Percentiles rank a stretch among this genome's conserved stretches.
These are phyloP conservation scores for Caenorhabditis tropicalis DNA, from an alignment of 1,140 invertebrate species.

Conservation along the genomic window DNA sequence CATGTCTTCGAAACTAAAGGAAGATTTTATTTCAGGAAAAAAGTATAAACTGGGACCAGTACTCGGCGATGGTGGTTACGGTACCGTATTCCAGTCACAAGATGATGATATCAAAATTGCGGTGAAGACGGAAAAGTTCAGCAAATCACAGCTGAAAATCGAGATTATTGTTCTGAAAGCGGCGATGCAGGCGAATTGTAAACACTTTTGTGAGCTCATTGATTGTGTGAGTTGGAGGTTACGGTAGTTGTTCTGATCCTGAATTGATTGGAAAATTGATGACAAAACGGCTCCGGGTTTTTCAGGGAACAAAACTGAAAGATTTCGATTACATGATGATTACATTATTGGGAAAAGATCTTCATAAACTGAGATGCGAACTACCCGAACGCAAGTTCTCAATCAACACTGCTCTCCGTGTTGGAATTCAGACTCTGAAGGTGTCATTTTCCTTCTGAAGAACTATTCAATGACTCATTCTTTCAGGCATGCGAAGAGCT, in stretches of 20 bases:
- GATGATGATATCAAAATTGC: constrained; percentile 53
- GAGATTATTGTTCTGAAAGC: constrained; percentile 60
- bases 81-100: constrained; percentile 57
- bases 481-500: constrained; percentile 62
- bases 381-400: constrained; percentile 59
- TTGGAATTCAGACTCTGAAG: constrained; percentile 61
- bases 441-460: constrained; percentile 9
- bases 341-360: constrained; percentile 62
- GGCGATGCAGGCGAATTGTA: constrained; percentile 53
- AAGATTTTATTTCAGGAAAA: neutral
- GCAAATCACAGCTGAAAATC: constrained; percentile 61
- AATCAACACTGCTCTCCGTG: constrained; percentile 57
- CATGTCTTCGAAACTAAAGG: too few relatives aligned
- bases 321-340: constrained; percentile 62
- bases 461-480: too few relatives aligned
- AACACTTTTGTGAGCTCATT: constrained; percentile 61
- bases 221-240: constrained; percentile 55
- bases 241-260: neutral
- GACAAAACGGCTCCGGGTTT: neutral
- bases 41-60: constrained; percentile 39
- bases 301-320: constrained; percentile 47
- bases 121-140: constrained; percentile 63
- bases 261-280: neutral
- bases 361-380: constrained; percentile 62
- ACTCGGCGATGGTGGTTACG: constrained; percentile 62